These are phyloP conservation scores for Atta cephalotes DNA, from an alignment of 1,140 invertebrate species.

Conservation along the genomic window DNA sequence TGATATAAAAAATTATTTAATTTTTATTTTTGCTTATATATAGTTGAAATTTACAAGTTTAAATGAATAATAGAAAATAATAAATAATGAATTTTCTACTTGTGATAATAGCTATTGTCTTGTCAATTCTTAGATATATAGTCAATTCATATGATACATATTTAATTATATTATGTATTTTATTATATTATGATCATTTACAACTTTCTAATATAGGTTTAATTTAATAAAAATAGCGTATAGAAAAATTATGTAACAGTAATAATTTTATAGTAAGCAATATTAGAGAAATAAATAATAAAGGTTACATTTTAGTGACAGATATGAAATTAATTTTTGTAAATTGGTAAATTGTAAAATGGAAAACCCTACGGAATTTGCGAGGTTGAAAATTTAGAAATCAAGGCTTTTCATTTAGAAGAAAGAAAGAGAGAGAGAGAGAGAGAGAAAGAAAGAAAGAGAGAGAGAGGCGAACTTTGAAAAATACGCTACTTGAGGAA, in stretches of 20 bases:
- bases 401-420: not conserved
- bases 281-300: not conserved
- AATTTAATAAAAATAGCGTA: not conserved
- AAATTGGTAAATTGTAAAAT: too few relatives aligned
- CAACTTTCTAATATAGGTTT: not conserved
- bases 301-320: not conserved
- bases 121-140: not conserved
- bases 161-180: not conserved
- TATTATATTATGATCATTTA: not conserved
- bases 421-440: too few relatives aligned
- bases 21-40: not conserved
- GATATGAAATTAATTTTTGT: not conserved
- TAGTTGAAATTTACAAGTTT: not conserved
- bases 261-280: not conserved
- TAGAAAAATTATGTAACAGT: not conserved
- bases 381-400: conserved; percentile 20
- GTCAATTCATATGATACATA: not conserved
- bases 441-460: too few relatives aligned
- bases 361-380: not conserved
- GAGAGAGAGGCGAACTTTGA: too few relatives aligned
- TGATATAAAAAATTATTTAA: not conserved
- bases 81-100: not conserved
- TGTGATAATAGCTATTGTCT: not conserved
- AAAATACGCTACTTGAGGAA: not conserved
- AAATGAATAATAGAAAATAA: not conserved